Base-by-base conservation (phyloP, 2,888 invertebrate genomes). In the Mythimna pallens region DNA sequence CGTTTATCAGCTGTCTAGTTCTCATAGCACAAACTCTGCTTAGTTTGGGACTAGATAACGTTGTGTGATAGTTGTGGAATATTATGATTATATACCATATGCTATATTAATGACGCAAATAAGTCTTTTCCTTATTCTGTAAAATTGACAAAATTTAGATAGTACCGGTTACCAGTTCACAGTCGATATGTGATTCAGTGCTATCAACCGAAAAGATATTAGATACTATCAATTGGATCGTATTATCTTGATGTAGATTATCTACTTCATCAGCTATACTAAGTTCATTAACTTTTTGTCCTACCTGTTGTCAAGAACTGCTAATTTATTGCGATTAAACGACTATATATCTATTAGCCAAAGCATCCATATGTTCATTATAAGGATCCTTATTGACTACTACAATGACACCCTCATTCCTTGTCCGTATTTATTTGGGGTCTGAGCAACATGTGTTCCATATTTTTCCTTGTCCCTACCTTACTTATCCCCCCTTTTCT, bases 281-380 rank as follows among this genome's bases (percentile, higher is more conserved):
- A n/a, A 25, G 52, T 63, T 78, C 57, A 52, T 63, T 63, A 43
- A 36, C 17, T 62, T 52, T 6, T 77, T 12, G 36, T 40, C 30
- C 7, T 20, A 36, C 22, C 36, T 34, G 20, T 34, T 58, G n/a
- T 54, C 10, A 8, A n/a, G n/a, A 52, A 52, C 50, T n/a, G n/a
- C 8, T 50, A 50, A 8, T 50, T 50, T n/a, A 50, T 20, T 50
- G 50, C n/a, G 2, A n/a, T n/a, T n/a, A 52, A 52, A 52, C n/a
- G 17, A 30, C 17, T 55, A 7, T 25, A 5, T 25, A 7, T 22
- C 10, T 22, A 25, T 14, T 14, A 25, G 25, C 5, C 7, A 3
- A 25, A 55, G 14, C 47, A 20, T 17, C 7, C 3, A 14, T 55
- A 25, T 12, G 54, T 12, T 54, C 6, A 52, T 25, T 36, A n/a